phyloP scores from a whole-genome alignment of 2,888 invertebrate genomes.

The Stenodema calcarata region DNA sequence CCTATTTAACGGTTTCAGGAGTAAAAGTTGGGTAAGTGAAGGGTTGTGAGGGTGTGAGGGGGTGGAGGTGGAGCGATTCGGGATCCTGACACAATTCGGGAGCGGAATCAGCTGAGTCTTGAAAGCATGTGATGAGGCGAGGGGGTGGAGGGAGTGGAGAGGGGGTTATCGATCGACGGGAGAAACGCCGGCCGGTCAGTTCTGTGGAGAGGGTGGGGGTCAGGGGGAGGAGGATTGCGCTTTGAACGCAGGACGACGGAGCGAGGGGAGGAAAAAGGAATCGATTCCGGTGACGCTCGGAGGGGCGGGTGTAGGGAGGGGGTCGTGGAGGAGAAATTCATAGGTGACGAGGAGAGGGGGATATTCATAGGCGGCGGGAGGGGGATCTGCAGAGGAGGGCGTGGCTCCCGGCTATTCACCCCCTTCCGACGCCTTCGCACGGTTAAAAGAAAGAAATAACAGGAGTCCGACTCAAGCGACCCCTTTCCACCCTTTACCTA shows the following conservation, averaged over 20 bases:
- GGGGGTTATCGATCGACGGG: background rate
- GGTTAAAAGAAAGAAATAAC: background rate
- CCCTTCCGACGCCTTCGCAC: too few relatives aligned
- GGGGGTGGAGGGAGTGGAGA: background rate
- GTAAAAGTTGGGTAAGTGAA: background rate
- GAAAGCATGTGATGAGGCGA: background rate
- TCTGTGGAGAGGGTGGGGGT: background rate
- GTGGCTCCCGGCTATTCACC: background rate
- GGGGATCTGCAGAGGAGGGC: slow-evolving; percentile 21
- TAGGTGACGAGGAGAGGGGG: background rate
- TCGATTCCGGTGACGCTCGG: slow-evolving; percentile 26
- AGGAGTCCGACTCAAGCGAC: background rate
- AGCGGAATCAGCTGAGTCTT: slow-evolving; percentile 22
- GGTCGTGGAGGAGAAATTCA: background rate
- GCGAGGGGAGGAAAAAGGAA: background rate
- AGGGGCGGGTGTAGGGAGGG: background rate
- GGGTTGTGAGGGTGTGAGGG: background rate
- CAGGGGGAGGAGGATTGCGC: background rate
- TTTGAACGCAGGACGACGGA: slow-evolving; percentile 13
- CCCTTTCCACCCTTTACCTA: too few relatives aligned
- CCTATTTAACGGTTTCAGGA: background rate
- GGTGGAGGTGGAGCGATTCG: background rate
- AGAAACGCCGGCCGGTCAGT: background rate
- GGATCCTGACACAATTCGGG: slow-evolving; percentile 17
- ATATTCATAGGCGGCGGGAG: too few relatives aligned